Base-by-base conservation (phyloP, 1,140 invertebrate genomes). In the Macrotrachela quadricornifera region DNA sequence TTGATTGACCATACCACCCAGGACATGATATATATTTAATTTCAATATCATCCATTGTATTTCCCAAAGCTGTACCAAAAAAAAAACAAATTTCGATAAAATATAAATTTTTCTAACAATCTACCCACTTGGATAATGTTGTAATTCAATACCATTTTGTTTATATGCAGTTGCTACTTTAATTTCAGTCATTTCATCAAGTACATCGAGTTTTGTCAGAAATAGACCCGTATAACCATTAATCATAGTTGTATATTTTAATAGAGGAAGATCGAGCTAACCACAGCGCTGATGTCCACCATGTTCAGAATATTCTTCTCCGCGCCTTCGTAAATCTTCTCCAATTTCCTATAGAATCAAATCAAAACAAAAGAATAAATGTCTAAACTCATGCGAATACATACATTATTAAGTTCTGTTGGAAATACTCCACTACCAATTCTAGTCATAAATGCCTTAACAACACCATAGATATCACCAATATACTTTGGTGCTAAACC, bases 391-490 rank as follows among this genome's bases (percentile, higher is more conserved):
- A n/a, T n/a, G n/a, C n/a, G n/a, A n/a, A n/a, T n/a, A n/a, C n/a
- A n/a, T 11, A 56, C 79, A 71, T 85, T 76, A 15, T 70, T 64
- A 54, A 85, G 73, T 71, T 99, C 92, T 1, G 91, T 95, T 11
- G 92, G 92, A 66, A 99, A 97, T 15, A 88, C 88, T 6, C 94
- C 94, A 67, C 86, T 83, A 11, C 94, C 94, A 0, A 99, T 92
- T 58, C 94, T 75, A 0, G 94, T 99, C 15, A 87, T 90, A 66
- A 97, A 99, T 0, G 91, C 91, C 72, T 99, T 99, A 0, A 95
- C 86, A 13, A 99, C 90, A 46, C 92, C 94, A 63, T 88, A 79
- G 11, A 97, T 81, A 43, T 90, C 79, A 0, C 85, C 85, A 59
- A 99, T 83, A 42, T 78, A 77, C 60, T 73, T 77, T 3, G 91